Evolutionary conservation across 2,888 invertebrate species (phyloP).

Genomic region (Crepidodera aurea): DNA sequence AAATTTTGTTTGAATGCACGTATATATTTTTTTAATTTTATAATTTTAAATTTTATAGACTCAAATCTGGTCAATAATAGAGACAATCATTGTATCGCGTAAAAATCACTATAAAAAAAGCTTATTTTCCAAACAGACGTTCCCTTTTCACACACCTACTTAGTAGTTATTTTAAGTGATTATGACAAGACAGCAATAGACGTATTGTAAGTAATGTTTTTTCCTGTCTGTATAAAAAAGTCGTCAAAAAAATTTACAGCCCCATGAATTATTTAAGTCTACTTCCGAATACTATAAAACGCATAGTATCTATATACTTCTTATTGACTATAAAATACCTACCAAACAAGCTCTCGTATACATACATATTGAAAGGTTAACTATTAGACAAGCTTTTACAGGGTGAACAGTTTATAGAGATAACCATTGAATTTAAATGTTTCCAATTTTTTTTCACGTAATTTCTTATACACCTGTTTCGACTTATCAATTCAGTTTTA

Average conservation of each 20-base stretch:
- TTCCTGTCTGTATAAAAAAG: constrained; percentile 27
- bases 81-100: too few relatives aligned
- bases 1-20: too few relatives aligned
- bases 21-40: too few relatives aligned
- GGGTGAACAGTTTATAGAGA: too few relatives aligned
- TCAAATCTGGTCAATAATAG: too few relatives aligned
- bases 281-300: constrained; percentile 35
- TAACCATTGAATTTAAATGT: too few relatives aligned
- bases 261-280: constrained; percentile 34
- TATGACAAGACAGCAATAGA: constrained; percentile 9
- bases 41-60: too few relatives aligned
- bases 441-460: too few relatives aligned
- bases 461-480: too few relatives aligned
- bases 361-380: constrained; percentile 5
- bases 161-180: constrained; percentile 17
- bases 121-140: too few relatives aligned
- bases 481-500: too few relatives aligned
- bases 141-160: neutral
- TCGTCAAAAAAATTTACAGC: constrained; percentile 33
- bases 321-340: constrained; percentile 32
- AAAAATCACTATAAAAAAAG: too few relatives aligned
- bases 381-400: neutral
- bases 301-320: constrained; percentile 26
- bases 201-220: constrained; percentile 19
- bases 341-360: constrained; percentile 16